phyloP scores from a whole-genome alignment of 2,113 vertebrate genomes.

The Sinosuthora webbiana region DNA sequence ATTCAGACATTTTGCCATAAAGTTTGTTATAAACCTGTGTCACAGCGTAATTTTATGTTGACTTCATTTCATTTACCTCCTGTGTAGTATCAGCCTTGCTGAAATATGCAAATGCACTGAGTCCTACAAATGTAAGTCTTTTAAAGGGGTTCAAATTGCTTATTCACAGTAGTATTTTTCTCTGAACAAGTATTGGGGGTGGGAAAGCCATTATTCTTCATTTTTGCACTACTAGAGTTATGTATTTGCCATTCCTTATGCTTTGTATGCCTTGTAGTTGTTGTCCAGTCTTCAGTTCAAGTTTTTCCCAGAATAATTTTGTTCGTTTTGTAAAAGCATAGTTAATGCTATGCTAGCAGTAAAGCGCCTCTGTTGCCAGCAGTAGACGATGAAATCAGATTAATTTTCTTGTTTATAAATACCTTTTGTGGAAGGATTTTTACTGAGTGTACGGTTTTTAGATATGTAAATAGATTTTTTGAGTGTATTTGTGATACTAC shows the following conservation, averaged over 20 bases:
- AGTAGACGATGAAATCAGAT: background rate
- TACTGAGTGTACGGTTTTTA: background rate
- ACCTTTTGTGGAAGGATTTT: conserved; percentile 15
- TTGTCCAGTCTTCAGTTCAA: background rate
- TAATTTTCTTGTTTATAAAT: background rate
- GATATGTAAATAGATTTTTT: background rate
- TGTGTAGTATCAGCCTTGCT: background rate
- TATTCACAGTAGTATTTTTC: background rate
- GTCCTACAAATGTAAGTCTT: background rate
- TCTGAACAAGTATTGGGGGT: background rate
- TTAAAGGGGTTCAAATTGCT: background rate
- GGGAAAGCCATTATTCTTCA: conserved; percentile 8
- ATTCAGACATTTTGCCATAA: background rate
- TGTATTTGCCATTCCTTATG: background rate
- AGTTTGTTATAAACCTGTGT: background rate
- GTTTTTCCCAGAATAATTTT: background rate
- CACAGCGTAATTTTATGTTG: background rate
- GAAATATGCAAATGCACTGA: background rate
- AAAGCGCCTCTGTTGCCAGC: background rate
- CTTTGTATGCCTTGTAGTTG: background rate
- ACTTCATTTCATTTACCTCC: conserved; percentile 4
- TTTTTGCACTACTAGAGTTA: conserved; percentile 16
- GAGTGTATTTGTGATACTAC: conserved; percentile 26
- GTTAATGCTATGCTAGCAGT: background rate
- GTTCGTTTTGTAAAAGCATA: background rate